phyloP scores from a whole-genome alignment of 1,140 invertebrate genomes.

The Tigriopus japonicus region DNA sequence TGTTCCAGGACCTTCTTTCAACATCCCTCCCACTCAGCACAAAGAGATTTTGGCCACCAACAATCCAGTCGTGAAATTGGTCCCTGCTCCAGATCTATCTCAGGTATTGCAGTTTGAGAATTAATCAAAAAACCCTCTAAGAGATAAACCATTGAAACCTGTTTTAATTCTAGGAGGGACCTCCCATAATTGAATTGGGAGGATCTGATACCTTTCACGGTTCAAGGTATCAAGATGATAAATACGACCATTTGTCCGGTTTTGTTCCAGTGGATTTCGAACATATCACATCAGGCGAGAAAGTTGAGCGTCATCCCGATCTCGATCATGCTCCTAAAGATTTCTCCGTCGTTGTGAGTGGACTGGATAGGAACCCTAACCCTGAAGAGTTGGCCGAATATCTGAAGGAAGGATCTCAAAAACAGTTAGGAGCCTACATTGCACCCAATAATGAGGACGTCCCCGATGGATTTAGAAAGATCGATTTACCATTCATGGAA shows the following conservation, averaged over 20 bases:
- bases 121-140: neutral
- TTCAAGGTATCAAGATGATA: neutral
- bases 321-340: neutral
- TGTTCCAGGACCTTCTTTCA: too few relatives aligned
- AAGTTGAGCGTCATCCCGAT: neutral
- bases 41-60: neutral
- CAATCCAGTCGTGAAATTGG: neutral
- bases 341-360: conserved; percentile 2
- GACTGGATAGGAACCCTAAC: neutral
- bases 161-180: neutral
- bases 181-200: conserved; percentile 2
- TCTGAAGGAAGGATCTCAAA: neutral
- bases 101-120: neutral
- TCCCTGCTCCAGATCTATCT: conserved; percentile 8
- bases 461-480: conserved; percentile 7
- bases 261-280: conserved; percentile 9
- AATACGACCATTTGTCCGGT: conserved; percentile 2
- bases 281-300: neutral
- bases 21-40: neutral
- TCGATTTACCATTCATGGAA: conserved; percentile 8
- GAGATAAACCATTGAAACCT: too few relatives aligned
- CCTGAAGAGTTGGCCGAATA: neutral
- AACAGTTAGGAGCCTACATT: neutral
- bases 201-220: neutral
- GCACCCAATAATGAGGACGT: neutral